Conservation (phyloP, 2,888 invertebrate species). For the Phania funesta region DNA sequence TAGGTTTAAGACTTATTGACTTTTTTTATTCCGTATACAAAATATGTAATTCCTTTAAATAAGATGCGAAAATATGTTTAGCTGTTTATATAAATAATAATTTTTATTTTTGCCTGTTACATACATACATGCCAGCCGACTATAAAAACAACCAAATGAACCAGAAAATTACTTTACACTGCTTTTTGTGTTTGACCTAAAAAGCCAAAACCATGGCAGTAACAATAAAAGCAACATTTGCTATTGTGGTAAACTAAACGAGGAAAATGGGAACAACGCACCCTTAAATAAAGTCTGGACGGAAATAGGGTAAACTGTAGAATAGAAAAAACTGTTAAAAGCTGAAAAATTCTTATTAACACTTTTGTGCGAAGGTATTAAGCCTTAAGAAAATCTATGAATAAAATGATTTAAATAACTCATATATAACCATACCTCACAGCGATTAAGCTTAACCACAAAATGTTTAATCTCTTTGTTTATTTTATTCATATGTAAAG, state of each 20-base stretch:
- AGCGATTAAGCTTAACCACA: neutral
- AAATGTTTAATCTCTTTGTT: neutral
- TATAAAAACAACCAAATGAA: constrained; percentile 49
- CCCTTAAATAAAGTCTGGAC: constrained; percentile 14
- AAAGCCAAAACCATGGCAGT: constrained; percentile 37
- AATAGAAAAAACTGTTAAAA: neutral
- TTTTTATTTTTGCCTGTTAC: constrained; percentile 18
- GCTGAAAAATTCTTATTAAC: neutral
- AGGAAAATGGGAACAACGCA: constrained; percentile 28
- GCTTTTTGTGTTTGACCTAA: constrained; percentile 58
- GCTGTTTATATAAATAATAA: constrained; percentile 31
- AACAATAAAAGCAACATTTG: constrained; percentile 14
- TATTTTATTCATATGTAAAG: neutral
- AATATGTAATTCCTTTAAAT: neutral
- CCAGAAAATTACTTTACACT: constrained; percentile 62
- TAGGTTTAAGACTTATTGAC: too few relatives aligned
- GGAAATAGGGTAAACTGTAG: neutral
- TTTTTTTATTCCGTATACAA: too few relatives aligned
- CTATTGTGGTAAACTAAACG: constrained; percentile 19
- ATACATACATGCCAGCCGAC: constrained; percentile 26
- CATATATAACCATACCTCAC: too few relatives aligned
- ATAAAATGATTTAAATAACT: too few relatives aligned
- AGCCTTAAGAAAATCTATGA: too few relatives aligned
- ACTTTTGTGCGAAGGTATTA: too few relatives aligned
- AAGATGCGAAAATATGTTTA: constrained; percentile 22